phyloP scores from a whole-genome alignment of 1,140 invertebrate species.

The Trichogramma pretiosum region DNA sequence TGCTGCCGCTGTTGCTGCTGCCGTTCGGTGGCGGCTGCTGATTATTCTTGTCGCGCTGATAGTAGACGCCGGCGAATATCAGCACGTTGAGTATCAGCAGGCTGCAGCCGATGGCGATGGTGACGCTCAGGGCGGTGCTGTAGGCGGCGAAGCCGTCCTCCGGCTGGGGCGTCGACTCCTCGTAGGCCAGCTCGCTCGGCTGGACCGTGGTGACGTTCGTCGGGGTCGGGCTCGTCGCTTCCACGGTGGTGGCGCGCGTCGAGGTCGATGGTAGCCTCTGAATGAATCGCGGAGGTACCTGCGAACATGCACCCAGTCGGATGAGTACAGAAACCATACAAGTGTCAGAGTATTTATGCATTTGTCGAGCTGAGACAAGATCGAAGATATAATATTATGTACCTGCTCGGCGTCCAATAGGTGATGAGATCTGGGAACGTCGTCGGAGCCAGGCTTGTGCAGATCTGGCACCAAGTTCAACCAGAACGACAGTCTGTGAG shows the following conservation, averaged over 20 bases:
- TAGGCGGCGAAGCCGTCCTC: slow-evolving; percentile 80
- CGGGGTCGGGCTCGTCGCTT: slow-evolving; percentile 26
- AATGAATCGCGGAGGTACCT: slow-evolving; percentile 41
- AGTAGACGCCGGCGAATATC: slow-evolving; percentile 89
- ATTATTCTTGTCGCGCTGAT: slow-evolving; percentile 75
- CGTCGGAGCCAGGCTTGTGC: slow-evolving; percentile 79
- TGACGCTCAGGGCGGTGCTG: slow-evolving; percentile 80
- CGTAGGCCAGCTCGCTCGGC: slow-evolving; percentile 35
- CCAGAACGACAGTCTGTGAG: slow-evolving; percentile 92
- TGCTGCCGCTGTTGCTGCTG: slow-evolving; percentile 31
- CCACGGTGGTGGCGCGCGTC: slow-evolving; percentile 29
- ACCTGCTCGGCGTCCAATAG: slow-evolving; percentile 68
- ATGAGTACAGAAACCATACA: too few relatives aligned
- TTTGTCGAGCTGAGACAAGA: too few relatives aligned
- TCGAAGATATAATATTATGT: too few relatives aligned
- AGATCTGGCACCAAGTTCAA: slow-evolving; percentile 88
- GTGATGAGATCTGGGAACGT: slow-evolving; percentile 78
- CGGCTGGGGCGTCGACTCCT: slow-evolving; percentile 49
- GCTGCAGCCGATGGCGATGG: slow-evolving; percentile 89
- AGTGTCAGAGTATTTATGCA: too few relatives aligned
- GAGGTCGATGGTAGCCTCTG: slow-evolving; percentile 38
- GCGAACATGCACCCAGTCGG: too few relatives aligned
- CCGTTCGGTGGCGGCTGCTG: too few relatives aligned
- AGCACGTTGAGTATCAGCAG: slow-evolving; percentile 82
- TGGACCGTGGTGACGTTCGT: slow-evolving; percentile 27